These are phyloP conservation scores for Eriosoma lanigerum DNA, from an alignment of 1,140 invertebrate genomes.

Conservation along the genomic window DNA sequence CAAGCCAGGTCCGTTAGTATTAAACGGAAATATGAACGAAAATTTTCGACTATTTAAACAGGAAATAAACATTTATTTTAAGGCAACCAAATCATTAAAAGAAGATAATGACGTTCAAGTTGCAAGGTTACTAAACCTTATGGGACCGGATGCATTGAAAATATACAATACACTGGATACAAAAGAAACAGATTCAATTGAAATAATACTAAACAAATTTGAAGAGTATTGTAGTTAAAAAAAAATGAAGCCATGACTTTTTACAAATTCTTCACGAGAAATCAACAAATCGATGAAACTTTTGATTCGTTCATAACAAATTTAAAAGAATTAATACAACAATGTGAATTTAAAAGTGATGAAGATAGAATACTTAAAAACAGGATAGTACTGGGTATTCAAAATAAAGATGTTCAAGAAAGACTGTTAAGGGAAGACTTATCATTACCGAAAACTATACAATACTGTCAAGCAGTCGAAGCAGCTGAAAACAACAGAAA, in stretches of 20 bases:
- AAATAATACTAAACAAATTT: neutral
- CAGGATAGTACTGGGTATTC: neutral
- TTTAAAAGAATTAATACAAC: neutral
- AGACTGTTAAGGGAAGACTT: neutral
- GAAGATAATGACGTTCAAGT: neutral
- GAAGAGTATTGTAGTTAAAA: neutral
- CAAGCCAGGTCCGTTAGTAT: neutral
- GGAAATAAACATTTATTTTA: neutral
- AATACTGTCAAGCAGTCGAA: neutral
- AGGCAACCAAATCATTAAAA: neutral
- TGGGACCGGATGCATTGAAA: neutral
- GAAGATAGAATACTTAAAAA: neutral
- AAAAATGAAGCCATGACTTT: neutral
- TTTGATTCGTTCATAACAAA: neutral
- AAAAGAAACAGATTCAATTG: neutral
- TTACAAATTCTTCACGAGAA: neutral
- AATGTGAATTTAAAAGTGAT: neutral
- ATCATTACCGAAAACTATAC: neutral
- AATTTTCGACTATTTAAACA: constrained; percentile 1
- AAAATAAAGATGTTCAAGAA: neutral
- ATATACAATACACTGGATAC: neutral
- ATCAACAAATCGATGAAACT: neutral
- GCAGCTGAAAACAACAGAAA: neutral
- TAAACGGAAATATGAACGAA: neutral
- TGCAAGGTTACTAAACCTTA: neutral